A percentile compares a stretch with the other conserved stretches of the same genome.
These are phyloP conservation scores for Cephalopholis sonnerati DNA, from an alignment of 2,113 vertebrate genomes.

Conservation along the genomic window DNA sequence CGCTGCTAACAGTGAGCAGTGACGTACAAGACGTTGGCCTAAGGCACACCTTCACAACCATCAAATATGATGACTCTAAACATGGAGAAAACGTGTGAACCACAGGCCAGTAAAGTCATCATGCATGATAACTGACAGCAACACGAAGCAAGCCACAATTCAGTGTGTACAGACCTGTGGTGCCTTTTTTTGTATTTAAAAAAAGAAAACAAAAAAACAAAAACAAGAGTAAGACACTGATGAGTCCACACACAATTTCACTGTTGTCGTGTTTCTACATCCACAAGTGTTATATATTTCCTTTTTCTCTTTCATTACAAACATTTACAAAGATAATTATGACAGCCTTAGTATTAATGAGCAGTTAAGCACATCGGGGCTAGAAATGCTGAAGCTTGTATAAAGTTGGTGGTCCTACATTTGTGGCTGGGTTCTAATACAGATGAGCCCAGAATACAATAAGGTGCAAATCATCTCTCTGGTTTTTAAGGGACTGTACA, in stretches of 20 bases:
- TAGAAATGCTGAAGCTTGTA: slow-evolving; percentile 64
- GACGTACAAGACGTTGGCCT: slow-evolving; percentile 81
- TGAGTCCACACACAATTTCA: slow-evolving; percentile 76
- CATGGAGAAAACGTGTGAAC: slow-evolving; percentile 52
- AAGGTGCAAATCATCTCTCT: slow-evolving; percentile 72
- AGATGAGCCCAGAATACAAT: slow-evolving; percentile 52
- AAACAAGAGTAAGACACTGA: slow-evolving; percentile 72
- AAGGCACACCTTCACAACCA: slow-evolving; percentile 91
- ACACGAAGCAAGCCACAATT: slow-evolving; percentile 83
- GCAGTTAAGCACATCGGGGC: slow-evolving; percentile 48
- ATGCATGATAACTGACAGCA: slow-evolving; percentile 85
- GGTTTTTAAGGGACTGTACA: slow-evolving; percentile 57
- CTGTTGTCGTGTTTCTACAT: slow-evolving; percentile 75
- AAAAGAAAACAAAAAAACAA: background rate
- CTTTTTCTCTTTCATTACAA: slow-evolving; percentile 78
- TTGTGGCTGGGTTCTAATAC: slow-evolving; percentile 44
- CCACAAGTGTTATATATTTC: slow-evolving; percentile 60
- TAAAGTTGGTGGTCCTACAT: slow-evolving; percentile 49
- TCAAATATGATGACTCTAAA: slow-evolving; percentile 78
- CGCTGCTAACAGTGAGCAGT: slow-evolving; percentile 21
- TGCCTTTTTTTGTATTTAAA: slow-evolving; percentile 61
- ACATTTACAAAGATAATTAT: slow-evolving; percentile 85
- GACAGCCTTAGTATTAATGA: slow-evolving; percentile 64
- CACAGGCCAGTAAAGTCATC: slow-evolving; percentile 76
- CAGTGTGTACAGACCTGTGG: slow-evolving; percentile 74